A percentile compares a stretch with the other conserved stretches of the same genome.
Conservation (phyloP, 2,888 invertebrate genomes). For the Drosophila siamana region DNA sequence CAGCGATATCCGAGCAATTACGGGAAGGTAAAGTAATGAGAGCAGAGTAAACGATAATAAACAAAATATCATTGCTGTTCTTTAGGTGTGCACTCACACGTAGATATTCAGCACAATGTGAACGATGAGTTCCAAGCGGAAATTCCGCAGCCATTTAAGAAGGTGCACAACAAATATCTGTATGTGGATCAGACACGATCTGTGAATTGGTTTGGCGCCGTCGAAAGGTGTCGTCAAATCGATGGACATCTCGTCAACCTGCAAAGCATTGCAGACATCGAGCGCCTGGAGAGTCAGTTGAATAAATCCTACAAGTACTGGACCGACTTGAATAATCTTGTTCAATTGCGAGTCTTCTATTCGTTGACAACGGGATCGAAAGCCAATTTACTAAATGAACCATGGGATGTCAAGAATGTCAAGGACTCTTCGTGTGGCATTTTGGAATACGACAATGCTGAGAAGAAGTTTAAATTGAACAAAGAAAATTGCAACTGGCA, state of each 20-base stretch:
- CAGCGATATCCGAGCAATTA: background rate
- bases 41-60: background rate
- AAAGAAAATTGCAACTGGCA: background rate
- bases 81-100: background rate
- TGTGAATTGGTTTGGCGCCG: conserved; percentile 42
- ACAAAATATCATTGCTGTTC: background rate
- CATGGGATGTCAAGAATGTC: fast-evolving
- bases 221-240: conserved; percentile 15
- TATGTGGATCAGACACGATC: background rate
- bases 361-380: conserved; percentile 26
- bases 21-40: conserved; percentile 20
- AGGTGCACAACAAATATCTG: conserved; percentile 35
- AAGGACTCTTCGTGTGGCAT: conserved; percentile 18
- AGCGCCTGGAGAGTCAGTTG: background rate
- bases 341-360: fast-evolving
- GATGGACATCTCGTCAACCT: conserved; percentile 35
- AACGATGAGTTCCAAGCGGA: background rate
- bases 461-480: background rate
- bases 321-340: conserved; percentile 49
- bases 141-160: conserved; percentile 13
- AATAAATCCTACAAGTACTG: conserved; percentile 10
- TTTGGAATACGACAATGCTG: background rate
- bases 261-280: conserved; percentile 4
- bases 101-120: background rate
- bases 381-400: background rate